Evolutionary conservation across 2,113 vertebrate genomes (phyloP).

Genomic region (Phrynosoma platyrhinos): DNA sequence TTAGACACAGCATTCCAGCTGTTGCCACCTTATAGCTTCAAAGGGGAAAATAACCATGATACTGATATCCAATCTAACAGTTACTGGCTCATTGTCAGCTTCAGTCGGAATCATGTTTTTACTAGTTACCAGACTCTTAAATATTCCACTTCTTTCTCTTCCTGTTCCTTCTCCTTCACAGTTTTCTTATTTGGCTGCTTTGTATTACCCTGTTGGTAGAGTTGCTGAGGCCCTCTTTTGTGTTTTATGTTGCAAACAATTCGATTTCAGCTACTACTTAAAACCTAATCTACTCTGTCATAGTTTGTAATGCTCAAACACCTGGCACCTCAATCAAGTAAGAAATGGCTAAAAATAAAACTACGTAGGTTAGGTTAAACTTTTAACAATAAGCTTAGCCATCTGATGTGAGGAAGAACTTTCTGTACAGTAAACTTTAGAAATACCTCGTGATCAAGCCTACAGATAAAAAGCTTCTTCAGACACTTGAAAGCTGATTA

Average conservation of each 20-base stretch:
- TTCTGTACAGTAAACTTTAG: not conserved
- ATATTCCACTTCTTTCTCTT: slow-evolving; percentile 5
- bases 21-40: slow-evolving; percentile 30
- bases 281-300: not conserved
- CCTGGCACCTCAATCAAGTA: not conserved
- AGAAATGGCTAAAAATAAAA: not conserved
- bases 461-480: not conserved
- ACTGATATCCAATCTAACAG: slow-evolving; percentile 48
- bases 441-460: not conserved
- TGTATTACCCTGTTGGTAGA: not conserved
- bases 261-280: not conserved
- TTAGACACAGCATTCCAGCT: not conserved
- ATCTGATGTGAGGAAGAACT: not conserved
- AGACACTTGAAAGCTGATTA: not conserved
- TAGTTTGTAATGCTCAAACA: not conserved
- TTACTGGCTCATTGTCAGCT: slow-evolving; percentile 39
- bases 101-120: slow-evolving; percentile 31
- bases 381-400: not conserved
- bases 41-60: slow-evolving; percentile 18
- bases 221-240: not conserved
- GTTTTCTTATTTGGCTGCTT: not conserved
- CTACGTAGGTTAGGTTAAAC: not conserved
- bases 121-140: slow-evolving; percentile 14
- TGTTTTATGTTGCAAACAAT: not conserved
- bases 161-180: not conserved